These are phyloP conservation scores for Phoxinus dragarum DNA, from an alignment of 2,797 vertebrate species.

Conservation along the genomic window DNA sequence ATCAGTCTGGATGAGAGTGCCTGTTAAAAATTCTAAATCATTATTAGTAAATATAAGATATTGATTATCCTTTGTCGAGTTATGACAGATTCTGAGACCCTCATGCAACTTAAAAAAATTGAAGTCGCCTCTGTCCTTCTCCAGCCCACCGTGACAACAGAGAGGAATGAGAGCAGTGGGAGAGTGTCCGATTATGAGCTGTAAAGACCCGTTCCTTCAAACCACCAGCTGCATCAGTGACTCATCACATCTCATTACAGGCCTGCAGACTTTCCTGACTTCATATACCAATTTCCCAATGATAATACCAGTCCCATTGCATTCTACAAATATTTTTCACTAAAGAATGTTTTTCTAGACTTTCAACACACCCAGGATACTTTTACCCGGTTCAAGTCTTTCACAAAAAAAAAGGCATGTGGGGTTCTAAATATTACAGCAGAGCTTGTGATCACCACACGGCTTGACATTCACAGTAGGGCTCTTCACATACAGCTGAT, in stretches of 20 bases:
- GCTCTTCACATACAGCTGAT: conserved; percentile 28
- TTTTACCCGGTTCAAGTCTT: neutral
- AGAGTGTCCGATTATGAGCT: conserved; percentile 20
- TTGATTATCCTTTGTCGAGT: neutral
- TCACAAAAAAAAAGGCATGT: neutral
- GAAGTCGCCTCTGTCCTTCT: neutral
- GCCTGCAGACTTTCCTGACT: neutral
- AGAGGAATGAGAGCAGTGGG: neutral
- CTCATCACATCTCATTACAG: conserved; percentile 50
- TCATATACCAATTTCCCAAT: neutral
- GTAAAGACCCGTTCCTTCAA: conserved; percentile 38
- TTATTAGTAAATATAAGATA: neutral
- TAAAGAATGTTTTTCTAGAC: too few relatives aligned
- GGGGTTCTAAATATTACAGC: neutral
- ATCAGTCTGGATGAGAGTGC: neutral
- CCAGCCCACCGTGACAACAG: neutral
- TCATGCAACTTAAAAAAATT: neutral
- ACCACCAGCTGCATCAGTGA: conserved; percentile 54
- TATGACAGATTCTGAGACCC: neutral
- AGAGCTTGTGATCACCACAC: conserved; percentile 10
- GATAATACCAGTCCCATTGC: neutral
- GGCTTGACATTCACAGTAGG: conserved; percentile 38
- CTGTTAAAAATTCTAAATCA: neutral
- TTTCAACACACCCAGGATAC: neutral
- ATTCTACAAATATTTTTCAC: neutral